phyloP scores from a whole-genome alignment of 2,797 vertebrate genomes.

The Lateolabrax maculatus region DNA sequence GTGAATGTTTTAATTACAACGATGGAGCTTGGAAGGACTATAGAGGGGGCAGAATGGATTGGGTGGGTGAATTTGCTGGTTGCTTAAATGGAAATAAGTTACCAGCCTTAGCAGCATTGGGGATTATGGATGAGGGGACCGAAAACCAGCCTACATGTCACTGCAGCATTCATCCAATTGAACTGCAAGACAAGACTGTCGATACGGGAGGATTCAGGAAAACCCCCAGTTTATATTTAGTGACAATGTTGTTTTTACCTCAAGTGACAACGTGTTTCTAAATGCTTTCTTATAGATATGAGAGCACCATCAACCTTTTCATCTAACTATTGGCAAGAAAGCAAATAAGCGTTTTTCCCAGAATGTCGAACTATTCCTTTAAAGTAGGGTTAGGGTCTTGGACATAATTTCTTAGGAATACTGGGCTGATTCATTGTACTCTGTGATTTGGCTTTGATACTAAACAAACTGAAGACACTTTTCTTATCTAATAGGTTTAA shows the following conservation, averaged over 20 bases:
- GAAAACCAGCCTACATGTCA: constrained; percentile 3
- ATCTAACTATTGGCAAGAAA: background rate
- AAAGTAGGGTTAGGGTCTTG: background rate
- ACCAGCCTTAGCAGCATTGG: constrained; percentile 20
- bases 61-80: constrained; percentile 1
- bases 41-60: constrained; percentile 5
- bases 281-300: background rate
- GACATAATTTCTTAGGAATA: background rate
- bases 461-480: constrained; percentile 3
- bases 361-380: background rate
- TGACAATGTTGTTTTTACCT: background rate
- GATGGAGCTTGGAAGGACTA: constrained; percentile 19
- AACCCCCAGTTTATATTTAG: background rate
- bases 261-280: background rate
- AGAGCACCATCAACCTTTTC: background rate
- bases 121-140: constrained; percentile 12
- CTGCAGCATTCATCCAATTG: constrained; percentile 18
- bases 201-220: background rate
- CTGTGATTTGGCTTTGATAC: background rate
- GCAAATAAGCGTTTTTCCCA: background rate
- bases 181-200: background rate
- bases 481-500: too few relatives aligned
- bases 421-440: background rate
- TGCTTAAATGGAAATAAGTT: background rate
- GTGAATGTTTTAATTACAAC: constrained; percentile 44